Base-by-base conservation (phyloP, 2,888 invertebrate genomes). In the Phengaris arion region DNA sequence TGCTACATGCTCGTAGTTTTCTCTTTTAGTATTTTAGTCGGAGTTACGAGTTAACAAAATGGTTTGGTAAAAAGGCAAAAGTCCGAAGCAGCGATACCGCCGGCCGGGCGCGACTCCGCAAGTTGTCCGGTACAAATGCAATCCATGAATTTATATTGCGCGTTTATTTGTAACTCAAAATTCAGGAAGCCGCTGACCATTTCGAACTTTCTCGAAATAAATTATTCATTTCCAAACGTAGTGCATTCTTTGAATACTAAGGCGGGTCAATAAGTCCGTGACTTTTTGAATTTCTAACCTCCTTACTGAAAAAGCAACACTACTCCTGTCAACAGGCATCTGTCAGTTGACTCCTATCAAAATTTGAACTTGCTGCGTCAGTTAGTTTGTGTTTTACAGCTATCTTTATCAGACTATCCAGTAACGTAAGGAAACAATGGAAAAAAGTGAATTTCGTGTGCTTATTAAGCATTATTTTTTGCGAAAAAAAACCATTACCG, bases 121-220 rank as follows among this genome's bases (percentile, higher is more conserved):
- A 84, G 82, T 83, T 82, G 83, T 70, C 70, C 57, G 70, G 69
- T 70, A 84, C 84, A 84, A 85, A 86, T 85, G 85, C 74, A 74
- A 83, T 84, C 88, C 85, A 90, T 91, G 90, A 91, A 91, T 91
- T 90, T 91, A 91, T 89, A 91, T 91, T 90, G 87, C 89, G 87
- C 87, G 89, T 89, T 91, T 89, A 91, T 89, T 86, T 85, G 86
- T 86, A 87, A 85, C 87, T 87, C 89, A 86, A 89, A 89, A 88
- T 90, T 89, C 87, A 75, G 64, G 35, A 69, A 74, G 55, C 68
- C 68, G 48, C 9, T 48, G 22, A n/a, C 72, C 72, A 35, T 54
- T 72, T 69, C 52, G 7, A 54, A 72, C 13, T 72, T 72, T 54
- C 72, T 72, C 51, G 72, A 72, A 72, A 72, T 72, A 72, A 54